Percentiles rank a stretch among this genome's conserved stretches.
Conservation (phyloP, 2,797 vertebrate genomes). For the Limnodromus scolopaceus region DNA sequence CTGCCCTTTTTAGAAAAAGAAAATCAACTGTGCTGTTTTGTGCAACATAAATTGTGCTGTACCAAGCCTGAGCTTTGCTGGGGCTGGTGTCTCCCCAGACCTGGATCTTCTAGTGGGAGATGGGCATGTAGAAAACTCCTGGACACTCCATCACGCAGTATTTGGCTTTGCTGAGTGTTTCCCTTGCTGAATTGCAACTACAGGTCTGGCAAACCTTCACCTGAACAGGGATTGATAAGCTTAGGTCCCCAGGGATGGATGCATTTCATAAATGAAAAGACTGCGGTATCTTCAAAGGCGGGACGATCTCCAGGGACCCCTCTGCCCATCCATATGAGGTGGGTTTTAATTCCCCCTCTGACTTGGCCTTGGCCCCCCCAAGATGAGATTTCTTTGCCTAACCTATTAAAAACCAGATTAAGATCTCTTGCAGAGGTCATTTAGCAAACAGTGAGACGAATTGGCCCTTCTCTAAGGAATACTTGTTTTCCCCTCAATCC, state of each 20-base stretch:
- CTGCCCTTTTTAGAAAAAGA: not conserved
- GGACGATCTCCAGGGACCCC: not conserved
- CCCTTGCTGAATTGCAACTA: not conserved
- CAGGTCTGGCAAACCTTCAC: not conserved
- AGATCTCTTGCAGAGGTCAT: slow-evolving; percentile 32
- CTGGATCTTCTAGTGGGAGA: not conserved
- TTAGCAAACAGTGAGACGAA: slow-evolving; percentile 17
- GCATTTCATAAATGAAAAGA: not conserved
- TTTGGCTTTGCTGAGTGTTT: not conserved
- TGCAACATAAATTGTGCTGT: not conserved
- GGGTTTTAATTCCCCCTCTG: not conserved
- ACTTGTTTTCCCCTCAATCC: slow-evolving; percentile 53
- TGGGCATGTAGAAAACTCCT: not conserved
- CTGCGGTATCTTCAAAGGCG: not conserved
- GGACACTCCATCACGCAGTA: not conserved
- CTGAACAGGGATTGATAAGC: not conserved
- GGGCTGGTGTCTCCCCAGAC: not conserved
- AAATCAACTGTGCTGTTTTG: not conserved
- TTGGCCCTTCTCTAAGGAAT: slow-evolving; percentile 9
- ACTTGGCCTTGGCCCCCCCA: not conserved
- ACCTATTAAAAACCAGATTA: slow-evolving; percentile 45
- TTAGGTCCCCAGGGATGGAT: not conserved
- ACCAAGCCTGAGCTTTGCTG: not conserved
- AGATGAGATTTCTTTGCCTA: not conserved
- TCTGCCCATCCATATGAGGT: not conserved